A percentile compares a stretch with the other conserved stretches of the same genome.
Conservation (phyloP, 2,113 vertebrate species). For the Redunca redunca region DNA sequence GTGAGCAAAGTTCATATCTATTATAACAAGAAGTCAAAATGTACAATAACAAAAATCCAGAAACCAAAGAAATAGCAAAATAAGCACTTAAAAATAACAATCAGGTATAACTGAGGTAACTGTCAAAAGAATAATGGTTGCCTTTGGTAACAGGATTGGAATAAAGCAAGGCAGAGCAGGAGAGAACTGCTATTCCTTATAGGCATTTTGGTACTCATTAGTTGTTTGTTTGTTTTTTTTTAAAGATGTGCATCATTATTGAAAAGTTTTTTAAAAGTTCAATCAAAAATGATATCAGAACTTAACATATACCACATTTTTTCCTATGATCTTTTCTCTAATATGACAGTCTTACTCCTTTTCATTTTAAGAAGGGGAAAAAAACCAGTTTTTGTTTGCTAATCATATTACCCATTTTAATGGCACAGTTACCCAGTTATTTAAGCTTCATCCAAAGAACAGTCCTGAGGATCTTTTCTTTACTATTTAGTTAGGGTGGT, state of each 20-base stretch:
- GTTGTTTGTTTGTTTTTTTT: not conserved
- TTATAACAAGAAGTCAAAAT: not conserved
- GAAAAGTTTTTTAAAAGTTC: not conserved
- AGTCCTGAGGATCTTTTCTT: constrained; percentile 1
- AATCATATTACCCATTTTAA: constrained; percentile 29
- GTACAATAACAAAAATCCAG: constrained; percentile 4
- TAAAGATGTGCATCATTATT: not conserved
- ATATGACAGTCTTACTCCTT: not conserved
- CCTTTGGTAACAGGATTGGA: not conserved
- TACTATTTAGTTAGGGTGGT: constrained; percentile 19
- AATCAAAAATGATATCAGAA: not conserved
- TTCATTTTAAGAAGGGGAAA: constrained; percentile 12
- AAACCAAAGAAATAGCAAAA: constrained; percentile 22
- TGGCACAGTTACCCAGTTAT: constrained; percentile 42
- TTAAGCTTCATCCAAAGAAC: constrained; percentile 30
- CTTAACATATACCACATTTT: not conserved
- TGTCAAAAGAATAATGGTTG: not conserved
- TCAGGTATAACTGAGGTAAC: not conserved
- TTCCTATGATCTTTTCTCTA: not conserved
- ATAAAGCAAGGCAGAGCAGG: not conserved
- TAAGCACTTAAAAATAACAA: not conserved
- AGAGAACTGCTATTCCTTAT: not conserved
- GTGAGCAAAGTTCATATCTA: not conserved
- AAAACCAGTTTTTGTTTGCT: constrained; percentile 24
- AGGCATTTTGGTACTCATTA: not conserved